Percentiles rank a stretch among this genome's conserved stretches.
phyloP scores from a whole-genome alignment of 1,140 invertebrate species.

The Papilio glaucus region DNA sequence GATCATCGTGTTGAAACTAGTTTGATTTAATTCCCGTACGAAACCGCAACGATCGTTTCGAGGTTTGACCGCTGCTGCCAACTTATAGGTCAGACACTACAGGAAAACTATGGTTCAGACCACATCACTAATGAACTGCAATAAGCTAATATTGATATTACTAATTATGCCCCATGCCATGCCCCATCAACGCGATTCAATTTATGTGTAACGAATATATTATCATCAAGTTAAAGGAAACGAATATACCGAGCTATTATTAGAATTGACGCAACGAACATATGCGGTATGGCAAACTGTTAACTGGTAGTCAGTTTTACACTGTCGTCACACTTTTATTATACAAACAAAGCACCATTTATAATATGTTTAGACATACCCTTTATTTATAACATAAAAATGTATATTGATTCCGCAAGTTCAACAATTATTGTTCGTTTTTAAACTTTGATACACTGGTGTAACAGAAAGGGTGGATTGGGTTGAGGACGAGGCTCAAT shows the following conservation, averaged over 20 bases:
- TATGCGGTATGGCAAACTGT: background rate
- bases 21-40: background rate
- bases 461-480: too few species aligned
- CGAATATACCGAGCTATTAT: conserved; percentile 1
- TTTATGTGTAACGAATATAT: background rate
- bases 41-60: background rate
- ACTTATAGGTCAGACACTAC: background rate
- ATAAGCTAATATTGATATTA: background rate
- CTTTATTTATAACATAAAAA: too few species aligned
- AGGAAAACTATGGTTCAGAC: conserved; percentile 7
- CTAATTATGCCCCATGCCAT: background rate
- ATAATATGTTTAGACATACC: too few species aligned
- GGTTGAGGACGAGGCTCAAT: too few species aligned
- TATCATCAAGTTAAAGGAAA: background rate
- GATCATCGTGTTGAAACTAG: background rate
- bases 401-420: too few species aligned
- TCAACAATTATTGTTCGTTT: too few species aligned
- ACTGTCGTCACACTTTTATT: too few species aligned
- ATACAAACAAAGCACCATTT: too few species aligned
- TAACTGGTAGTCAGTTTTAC: too few species aligned
- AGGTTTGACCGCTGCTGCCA: background rate
- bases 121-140: background rate
- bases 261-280: conserved; percentile 28
- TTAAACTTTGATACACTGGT: too few species aligned
- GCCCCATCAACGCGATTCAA: too few species aligned